Conservation (phyloP, 2,113 vertebrate species). For the Mesembrinibis cayennensis region DNA sequence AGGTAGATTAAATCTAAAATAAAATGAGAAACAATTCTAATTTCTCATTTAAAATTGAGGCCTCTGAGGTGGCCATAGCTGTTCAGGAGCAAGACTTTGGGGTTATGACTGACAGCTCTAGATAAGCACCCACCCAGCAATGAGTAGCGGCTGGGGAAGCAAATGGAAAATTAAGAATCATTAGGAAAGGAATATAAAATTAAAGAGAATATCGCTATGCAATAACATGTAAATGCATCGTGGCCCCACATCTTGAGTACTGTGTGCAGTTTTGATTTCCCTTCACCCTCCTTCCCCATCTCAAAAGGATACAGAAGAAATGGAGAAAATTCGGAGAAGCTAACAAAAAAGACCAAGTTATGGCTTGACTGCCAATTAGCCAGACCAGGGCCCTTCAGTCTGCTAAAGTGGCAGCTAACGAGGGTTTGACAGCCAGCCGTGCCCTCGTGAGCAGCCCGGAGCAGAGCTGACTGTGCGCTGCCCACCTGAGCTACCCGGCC, state of each 20-base stretch:
- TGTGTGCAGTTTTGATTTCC: neutral
- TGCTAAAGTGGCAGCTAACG: neutral
- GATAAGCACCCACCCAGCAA: neutral
- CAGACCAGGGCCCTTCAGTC: neutral
- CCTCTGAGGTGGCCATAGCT: neutral
- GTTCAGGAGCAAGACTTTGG: neutral
- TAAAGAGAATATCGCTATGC: neutral
- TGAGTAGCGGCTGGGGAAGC: neutral
- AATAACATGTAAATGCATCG: neutral
- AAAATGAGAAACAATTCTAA: neutral
- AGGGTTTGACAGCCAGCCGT: neutral
- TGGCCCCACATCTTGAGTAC: neutral
- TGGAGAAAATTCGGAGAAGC: neutral
- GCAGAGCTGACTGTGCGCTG: neutral
- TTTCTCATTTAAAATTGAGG: neutral
- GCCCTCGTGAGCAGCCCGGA: neutral
- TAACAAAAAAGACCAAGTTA: neutral
- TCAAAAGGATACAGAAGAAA: neutral
- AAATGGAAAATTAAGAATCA: neutral
- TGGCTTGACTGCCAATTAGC: neutral
- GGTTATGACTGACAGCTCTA: neutral
- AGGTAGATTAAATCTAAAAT: neutral
- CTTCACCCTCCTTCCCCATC: neutral
- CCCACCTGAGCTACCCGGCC: neutral
- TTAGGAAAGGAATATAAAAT: neutral